A percentile compares a stretch with the other conserved stretches of the same genome.
Evolutionary conservation across 2,113 vertebrate species (phyloP).

Genomic region (Sinocyclocheilus grahami): DNA sequence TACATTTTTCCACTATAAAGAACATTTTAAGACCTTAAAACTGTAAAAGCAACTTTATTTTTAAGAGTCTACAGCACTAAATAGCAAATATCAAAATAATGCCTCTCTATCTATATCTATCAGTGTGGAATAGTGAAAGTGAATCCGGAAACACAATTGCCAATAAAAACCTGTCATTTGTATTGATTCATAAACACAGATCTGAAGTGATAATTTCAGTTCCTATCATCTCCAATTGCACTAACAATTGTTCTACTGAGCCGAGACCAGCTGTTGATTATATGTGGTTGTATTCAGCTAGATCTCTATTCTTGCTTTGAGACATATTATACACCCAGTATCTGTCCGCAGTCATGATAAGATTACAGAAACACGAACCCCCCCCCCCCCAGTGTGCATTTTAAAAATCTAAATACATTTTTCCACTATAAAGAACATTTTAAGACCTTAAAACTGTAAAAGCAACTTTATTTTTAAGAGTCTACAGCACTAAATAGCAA

Average conservation of each 20-base stretch:
- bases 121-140: neutral
- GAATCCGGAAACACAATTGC: neutral
- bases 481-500: too few species aligned
- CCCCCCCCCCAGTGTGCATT: too few species aligned
- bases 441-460: too few species aligned
- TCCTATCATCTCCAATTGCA: neutral
- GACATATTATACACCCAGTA: constrained; percentile 28
- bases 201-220: neutral
- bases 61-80: too few species aligned
- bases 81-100: neutral
- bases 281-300: neutral
- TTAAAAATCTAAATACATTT: too few species aligned
- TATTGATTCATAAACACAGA: neutral
- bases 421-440: too few species aligned
- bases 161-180: neutral
- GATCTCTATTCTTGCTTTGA: constrained; percentile 14
- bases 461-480: too few species aligned
- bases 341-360: constrained; percentile 5
- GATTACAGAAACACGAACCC: neutral
- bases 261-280: neutral
- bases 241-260: constrained; percentile 17
- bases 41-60: too few species aligned
- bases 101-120: neutral
- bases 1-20: too few species aligned
- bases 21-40: too few species aligned